Base-by-base conservation (phyloP, 2,888 invertebrate species). In the Crematogaster levior region DNA sequence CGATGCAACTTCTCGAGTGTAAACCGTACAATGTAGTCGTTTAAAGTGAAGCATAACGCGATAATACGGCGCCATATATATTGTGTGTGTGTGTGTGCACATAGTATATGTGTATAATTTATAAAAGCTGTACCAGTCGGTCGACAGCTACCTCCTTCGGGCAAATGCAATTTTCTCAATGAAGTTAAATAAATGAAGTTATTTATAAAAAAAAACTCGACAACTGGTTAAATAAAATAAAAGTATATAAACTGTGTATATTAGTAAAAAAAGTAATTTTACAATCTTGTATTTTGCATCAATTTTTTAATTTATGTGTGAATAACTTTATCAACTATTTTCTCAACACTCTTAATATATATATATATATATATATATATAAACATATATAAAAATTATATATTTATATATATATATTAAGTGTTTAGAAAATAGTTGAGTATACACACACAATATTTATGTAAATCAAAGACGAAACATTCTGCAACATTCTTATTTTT, bases 141-240 rank as follows among this genome's bases (percentile, higher is more conserved):
- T 21, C 30, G 79, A 63, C 82, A 83, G 58, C 85, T 81, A 79
- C 84, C 86, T 88, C 79, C 85, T 83, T 83, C 80, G 82, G 73
- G 84, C 83, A 77, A 90, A 90, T 88, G 90, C 87, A 90, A 91
- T 90, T 91, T 89, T 88, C 87, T 87, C 82, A 82, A 79, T 72
- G 82, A 10, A 68, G 43, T 48, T 68, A 79, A 63, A 75, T 63
- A 60, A 48, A 34, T 24, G 1, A 27, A 18, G 10, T 12, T 2
- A 12, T 63, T 63, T 4, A n/a, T 46, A 40, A 40, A 40, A 18
- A 6, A 27, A 24, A 53, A 34, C 6, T 37, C 12, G 61, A 24
- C 7, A 24, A 18, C 1, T 24, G 18, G 1, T 24, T 27, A 56
- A 56, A 27, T 40, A 48, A 60, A 58, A 10, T 1, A 15, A 34